A percentile compares a stretch with the other conserved stretches of the same genome.
These are phyloP conservation scores for Orthosia incerta DNA, from an alignment of 2,888 invertebrate species.

Conservation along the genomic window DNA sequence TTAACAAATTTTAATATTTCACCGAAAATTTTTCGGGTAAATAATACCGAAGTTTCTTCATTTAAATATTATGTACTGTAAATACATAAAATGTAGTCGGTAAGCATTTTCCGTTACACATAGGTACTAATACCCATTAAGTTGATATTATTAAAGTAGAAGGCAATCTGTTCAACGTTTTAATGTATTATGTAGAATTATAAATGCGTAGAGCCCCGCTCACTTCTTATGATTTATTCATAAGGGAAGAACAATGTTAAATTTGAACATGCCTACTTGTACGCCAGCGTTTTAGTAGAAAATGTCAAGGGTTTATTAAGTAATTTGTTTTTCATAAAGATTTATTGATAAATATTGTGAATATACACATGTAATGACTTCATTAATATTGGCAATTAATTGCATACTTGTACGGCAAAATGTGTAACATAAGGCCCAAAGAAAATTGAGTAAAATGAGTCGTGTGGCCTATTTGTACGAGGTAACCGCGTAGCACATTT, in stretches of 20 bases:
- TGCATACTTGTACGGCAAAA: not conserved
- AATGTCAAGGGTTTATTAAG: constrained; percentile 84
- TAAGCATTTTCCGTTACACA: constrained; percentile 68
- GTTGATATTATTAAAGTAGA: constrained; percentile 88
- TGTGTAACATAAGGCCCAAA: not conserved
- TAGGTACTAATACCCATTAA: constrained; percentile 85
- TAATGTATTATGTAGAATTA: constrained; percentile 91
- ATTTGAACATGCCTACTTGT: constrained; percentile 88
- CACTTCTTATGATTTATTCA: constrained; percentile 91
- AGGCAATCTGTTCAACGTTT: constrained; percentile 90
- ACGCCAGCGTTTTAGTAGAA: constrained; percentile 80
- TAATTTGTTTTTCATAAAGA: constrained; percentile 84
- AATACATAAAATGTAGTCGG: constrained; percentile 33
- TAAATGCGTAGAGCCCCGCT: constrained; percentile 87
- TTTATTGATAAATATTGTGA: constrained; percentile 71
- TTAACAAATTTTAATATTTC: constrained; percentile 8
- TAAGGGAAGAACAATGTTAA: constrained; percentile 86
- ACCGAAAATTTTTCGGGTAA: not conserved
- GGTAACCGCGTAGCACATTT: not conserved
- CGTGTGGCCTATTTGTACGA: not conserved
- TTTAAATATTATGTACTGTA: constrained; percentile 27
- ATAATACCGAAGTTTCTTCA: not conserved
- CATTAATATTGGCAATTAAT: constrained; percentile 53
- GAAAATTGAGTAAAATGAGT: constrained; percentile 33
- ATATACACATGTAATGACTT: constrained; percentile 57